A percentile compares a stretch with the other conserved stretches of the same genome.
These are phyloP conservation scores for Mantis religiosa DNA, from an alignment of 2,888 invertebrate species.

Conservation along the genomic window DNA sequence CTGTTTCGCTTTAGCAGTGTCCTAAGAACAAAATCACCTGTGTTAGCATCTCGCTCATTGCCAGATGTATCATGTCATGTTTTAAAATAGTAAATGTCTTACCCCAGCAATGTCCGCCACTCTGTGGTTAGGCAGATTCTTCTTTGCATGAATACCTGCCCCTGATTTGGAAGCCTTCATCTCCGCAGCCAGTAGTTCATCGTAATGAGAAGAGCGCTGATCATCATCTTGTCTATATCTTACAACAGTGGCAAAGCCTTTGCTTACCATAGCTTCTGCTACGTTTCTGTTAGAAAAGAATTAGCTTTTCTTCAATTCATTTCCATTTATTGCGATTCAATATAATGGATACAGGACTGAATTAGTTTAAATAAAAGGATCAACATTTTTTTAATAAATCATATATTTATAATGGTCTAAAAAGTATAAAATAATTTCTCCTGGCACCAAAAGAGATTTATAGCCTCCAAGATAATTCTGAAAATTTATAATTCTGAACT, in stretches of 20 bases:
- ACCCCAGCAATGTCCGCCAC: slow-evolving; percentile 79
- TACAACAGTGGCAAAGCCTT: slow-evolving; percentile 90
- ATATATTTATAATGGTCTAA: no score
- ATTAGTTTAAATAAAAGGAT: no score
- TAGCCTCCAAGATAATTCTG: no score
- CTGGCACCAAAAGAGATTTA: no score
- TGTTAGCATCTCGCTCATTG: no score
- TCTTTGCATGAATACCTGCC: slow-evolving; percentile 81
- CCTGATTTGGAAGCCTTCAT: slow-evolving; percentile 83
- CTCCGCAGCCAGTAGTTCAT: slow-evolving; percentile 88
- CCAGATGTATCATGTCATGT: no score
- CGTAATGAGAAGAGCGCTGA: slow-evolving; percentile 89
- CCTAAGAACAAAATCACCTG: slow-evolving; percentile 49
- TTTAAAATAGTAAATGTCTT: slow-evolving; percentile 30
- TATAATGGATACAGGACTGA: no score
- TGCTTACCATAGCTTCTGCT: slow-evolving; percentile 87
- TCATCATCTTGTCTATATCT: slow-evolving; percentile 94
- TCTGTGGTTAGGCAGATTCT: slow-evolving; percentile 72
- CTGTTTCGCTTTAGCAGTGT: slow-evolving; percentile 80
- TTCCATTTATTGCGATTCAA: no score
- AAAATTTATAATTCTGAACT: no score
- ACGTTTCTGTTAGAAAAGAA: slow-evolving; percentile 87
- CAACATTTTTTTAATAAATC: no score
- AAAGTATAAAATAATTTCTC: no score
- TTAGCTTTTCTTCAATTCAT: no score